These are phyloP conservation scores for Anolis carolinensis DNA, from an alignment of 2,113 vertebrate species.

Conservation along the genomic window DNA sequence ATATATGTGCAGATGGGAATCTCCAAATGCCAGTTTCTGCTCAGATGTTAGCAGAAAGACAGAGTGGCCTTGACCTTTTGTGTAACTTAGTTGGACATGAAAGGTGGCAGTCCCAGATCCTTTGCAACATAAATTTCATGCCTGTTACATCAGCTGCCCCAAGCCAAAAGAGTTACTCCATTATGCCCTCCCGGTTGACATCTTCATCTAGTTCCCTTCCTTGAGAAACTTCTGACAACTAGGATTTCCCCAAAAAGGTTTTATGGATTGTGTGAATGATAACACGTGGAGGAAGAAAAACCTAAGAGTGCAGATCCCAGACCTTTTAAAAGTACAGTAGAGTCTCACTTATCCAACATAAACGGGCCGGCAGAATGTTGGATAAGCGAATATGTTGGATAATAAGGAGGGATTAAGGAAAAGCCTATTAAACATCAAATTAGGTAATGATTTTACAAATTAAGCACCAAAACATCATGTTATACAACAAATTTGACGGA, in stretches of 20 bases:
- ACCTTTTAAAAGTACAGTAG: background rate
- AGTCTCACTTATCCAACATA: too few species aligned
- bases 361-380: too few species aligned
- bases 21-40: constrained; percentile 62
- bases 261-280: background rate
- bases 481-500: too few species aligned
- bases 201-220: constrained; percentile 57
- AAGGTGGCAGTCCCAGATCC: constrained; percentile 59
- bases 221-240: constrained; percentile 24
- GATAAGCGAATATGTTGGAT: too few species aligned
- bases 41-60: constrained; percentile 66
- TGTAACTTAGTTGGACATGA: constrained; percentile 59
- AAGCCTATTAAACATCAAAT: too few species aligned
- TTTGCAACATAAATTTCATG: constrained; percentile 61
- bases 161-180: constrained; percentile 29
- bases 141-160: constrained; percentile 64
- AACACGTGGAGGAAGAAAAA: background rate
- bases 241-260: background rate
- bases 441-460: too few species aligned
- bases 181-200: constrained; percentile 56
- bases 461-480: too few species aligned
- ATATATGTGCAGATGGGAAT: constrained; percentile 57
- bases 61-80: constrained; percentile 68
- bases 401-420: too few species aligned
- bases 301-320: too few species aligned